Evolutionary conservation across 2,888 invertebrate genomes (phyloP).

Genomic region (Callinectes sapidus): DNA sequence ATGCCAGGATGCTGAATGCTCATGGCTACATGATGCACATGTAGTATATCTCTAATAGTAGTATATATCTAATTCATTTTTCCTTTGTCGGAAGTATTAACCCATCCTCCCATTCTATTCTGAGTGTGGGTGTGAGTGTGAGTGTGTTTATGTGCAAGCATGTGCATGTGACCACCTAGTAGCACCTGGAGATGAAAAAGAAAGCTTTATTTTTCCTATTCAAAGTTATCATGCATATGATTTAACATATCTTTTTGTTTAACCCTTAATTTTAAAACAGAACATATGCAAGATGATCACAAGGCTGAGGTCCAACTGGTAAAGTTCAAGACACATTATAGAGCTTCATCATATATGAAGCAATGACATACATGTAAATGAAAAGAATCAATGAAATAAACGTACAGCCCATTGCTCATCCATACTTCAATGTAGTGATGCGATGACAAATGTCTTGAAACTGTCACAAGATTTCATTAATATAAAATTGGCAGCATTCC

Average conservation of each 20-base stretch:
- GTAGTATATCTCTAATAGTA: background rate
- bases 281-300: constrained; percentile 9
- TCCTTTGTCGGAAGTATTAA: background rate
- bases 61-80: background rate
- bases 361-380: background rate
- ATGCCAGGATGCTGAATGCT: background rate
- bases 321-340: background rate
- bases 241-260: background rate
- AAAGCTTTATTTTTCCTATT: constrained; percentile 18
- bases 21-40: background rate
- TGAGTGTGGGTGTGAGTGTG: background rate
- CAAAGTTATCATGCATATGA: constrained; percentile 37
- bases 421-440: background rate
- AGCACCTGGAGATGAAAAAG: constrained; percentile 8
- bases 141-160: background rate
- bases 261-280: background rate
- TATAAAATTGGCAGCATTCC: constrained; percentile 33
- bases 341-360: background rate
- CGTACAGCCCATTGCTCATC: constrained; percentile 13
- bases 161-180: background rate
- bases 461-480: constrained; percentile 26
- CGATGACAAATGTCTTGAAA: constrained; percentile 35
- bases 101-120: background rate
- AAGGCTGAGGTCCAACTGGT: background rate
- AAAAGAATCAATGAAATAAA: background rate